These are phyloP conservation scores for Neoniphon sammara DNA, from an alignment of 2,797 vertebrate species.

Conservation along the genomic window DNA sequence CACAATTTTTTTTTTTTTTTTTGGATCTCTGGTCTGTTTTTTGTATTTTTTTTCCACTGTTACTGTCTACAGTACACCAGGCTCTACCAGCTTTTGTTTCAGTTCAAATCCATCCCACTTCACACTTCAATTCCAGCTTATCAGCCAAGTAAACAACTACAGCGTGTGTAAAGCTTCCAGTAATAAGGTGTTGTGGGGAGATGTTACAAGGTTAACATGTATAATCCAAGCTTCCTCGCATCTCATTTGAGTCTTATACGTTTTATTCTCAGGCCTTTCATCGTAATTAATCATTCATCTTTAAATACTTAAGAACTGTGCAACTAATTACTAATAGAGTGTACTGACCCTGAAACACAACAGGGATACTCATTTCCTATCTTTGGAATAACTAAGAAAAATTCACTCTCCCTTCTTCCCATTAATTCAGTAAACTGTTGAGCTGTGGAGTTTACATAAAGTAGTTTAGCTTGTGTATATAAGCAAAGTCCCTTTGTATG, in stretches of 20 bases:
- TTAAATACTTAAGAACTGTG: constrained; percentile 7
- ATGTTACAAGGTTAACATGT: constrained; percentile 18
- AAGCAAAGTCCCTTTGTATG: constrained; percentile 60
- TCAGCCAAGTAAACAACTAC: constrained; percentile 26
- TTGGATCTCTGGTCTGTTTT: constrained; percentile 23
- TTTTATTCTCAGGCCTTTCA: constrained; percentile 12
- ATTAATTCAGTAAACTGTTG: constrained; percentile 49
- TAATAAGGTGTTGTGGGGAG: constrained; percentile 29
- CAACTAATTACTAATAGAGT: background rate
- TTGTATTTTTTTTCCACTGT: constrained; percentile 12
- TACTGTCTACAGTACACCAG: constrained; percentile 8
- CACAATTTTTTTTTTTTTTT: constrained; percentile 21
- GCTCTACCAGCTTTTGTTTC: constrained; percentile 38
- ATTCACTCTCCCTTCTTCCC: constrained; percentile 19
- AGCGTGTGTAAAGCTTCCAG: constrained; percentile 15
- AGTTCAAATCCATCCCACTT: constrained; percentile 6
- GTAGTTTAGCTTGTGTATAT: constrained; percentile 64
- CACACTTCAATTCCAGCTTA: constrained; percentile 25
- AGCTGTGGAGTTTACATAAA: constrained; percentile 40
- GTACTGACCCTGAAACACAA: constrained; percentile 9
- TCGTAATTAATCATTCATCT: constrained; percentile 25
- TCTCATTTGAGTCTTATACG: constrained; percentile 8
- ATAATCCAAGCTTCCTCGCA: constrained; percentile 24
- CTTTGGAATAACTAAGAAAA: background rate
- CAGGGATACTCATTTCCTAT: constrained; percentile 14